phyloP scores from a whole-genome alignment of 1,140 invertebrate genomes.

The Manduca sexta region DNA sequence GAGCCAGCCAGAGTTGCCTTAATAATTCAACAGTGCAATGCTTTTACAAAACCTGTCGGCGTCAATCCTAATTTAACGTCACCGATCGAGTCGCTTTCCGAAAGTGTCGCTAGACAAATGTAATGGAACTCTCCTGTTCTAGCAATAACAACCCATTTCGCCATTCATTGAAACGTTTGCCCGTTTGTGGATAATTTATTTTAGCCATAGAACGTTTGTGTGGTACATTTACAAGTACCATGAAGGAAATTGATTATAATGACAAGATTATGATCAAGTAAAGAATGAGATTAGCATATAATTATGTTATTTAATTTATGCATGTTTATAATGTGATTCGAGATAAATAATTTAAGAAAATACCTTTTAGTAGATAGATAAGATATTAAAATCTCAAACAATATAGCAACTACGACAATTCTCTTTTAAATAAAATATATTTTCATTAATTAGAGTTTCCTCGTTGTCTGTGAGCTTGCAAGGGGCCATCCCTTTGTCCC shows the following conservation, averaged over 20 bases:
- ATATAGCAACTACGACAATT: too few relatives aligned
- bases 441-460: slow-evolving; percentile 34
- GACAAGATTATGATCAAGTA: too few relatives aligned
- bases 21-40: slow-evolving; percentile 73
- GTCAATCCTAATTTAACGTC: slow-evolving; percentile 68
- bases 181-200: neutral
- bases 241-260: too few relatives aligned
- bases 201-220: too few relatives aligned
- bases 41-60: slow-evolving; percentile 72
- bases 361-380: too few relatives aligned
- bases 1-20: slow-evolving; percentile 60
- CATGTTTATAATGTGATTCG: too few relatives aligned
- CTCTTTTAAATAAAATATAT: slow-evolving; percentile 21
- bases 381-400: too few relatives aligned
- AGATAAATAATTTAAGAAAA: too few relatives aligned
- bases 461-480: slow-evolving; percentile 16
- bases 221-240: too few relatives aligned
- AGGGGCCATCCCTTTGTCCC: slow-evolving; percentile 25
- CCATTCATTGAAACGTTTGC: slow-evolving; percentile 3
- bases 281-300: too few relatives aligned
- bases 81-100: slow-evolving; percentile 59
- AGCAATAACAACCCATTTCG: slow-evolving; percentile 21
- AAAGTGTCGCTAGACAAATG: slow-evolving; percentile 65
- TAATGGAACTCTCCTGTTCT: slow-evolving; percentile 65
- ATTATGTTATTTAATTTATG: too few relatives aligned